Evolutionary conservation across 2,113 vertebrate genomes (phyloP), one percentile per base, ranked within the genome.

Genomic region (Pachycephala philippinensis): DNA sequence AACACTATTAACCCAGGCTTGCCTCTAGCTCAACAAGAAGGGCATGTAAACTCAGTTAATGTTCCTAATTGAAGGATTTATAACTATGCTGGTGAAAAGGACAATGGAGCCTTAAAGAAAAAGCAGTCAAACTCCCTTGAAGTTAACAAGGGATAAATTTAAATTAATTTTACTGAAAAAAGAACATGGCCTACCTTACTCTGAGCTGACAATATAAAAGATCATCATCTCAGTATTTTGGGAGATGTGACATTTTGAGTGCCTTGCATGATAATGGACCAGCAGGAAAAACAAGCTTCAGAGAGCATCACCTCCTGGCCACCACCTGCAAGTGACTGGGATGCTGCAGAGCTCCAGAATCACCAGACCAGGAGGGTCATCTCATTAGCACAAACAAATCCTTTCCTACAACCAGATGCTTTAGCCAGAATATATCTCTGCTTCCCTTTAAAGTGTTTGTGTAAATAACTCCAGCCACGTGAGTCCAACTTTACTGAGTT

Each of bases 201-300:
- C 31, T 60, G 28, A 68, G 3, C 14, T 53, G 23, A 31, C 9
- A 44, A 1, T 69, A 19, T 31, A 72, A 70, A 68, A 27, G 3
- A 77, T 31, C 30, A 37, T 84, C 35, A 53, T 27, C 19, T 76
- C 31, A 57, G 12, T 45, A 8, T 83, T 87, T 42, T 45, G 19
- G 15, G 33, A 56, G 3, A 69, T 19, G 6, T 60, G 26, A 80
- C 40, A 20, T 65, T 87, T 59, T 77, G 5, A 26, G 17, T 57
- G 10, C 15, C 3, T 44, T 56, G 15, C 11, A 37, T 1, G 0
- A 56, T 33, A 89, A 24, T 3, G 1, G 68, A 60, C 6, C 10
- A 72, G 28, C 24, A 87, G 33, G 39, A 28, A 74, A 81, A 91
- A 14, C 0, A 1, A 35, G 2, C 13, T 86, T 40, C 30, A 47